These are phyloP conservation scores for Pseudocheirus occidentalis DNA, from an alignment of 2,797 vertebrate species.

Conservation along the genomic window DNA sequence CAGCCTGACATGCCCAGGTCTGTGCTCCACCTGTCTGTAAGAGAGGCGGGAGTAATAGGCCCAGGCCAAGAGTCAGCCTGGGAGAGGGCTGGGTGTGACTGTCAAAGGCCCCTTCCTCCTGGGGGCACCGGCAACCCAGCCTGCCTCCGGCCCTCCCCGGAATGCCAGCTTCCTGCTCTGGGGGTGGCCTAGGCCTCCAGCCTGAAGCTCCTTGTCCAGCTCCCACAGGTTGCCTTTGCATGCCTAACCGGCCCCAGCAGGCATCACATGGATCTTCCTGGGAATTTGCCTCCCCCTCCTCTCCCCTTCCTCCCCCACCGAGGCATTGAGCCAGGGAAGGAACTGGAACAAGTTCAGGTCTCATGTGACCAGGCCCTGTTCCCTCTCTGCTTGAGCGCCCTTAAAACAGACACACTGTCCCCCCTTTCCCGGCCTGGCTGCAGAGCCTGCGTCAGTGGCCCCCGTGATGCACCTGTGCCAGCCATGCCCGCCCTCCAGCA, in stretches of 20 bases:
- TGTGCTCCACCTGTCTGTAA: neutral
- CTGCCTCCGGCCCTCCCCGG: neutral
- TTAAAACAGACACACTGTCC: no score
- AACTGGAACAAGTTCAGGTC: neutral
- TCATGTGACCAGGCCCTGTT: neutral
- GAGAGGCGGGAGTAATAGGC: neutral
- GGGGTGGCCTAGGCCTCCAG: neutral
- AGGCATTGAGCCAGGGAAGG: neutral
- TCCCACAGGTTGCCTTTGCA: neutral
- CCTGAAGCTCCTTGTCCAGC: neutral
- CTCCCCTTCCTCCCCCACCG: neutral
- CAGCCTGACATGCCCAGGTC: neutral
- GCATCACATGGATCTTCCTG: neutral
- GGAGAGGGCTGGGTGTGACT: neutral
- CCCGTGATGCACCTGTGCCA: neutral
- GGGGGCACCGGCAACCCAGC: neutral
- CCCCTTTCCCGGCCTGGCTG: neutral
- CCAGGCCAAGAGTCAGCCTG: neutral
- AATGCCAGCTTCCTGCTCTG: neutral
- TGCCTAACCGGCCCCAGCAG: neutral
- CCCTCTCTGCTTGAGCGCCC: neutral
- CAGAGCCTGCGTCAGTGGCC: neutral
- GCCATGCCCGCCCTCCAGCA: neutral
- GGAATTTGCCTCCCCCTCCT: neutral
- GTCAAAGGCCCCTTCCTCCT: neutral